Percentiles rank a stretch among this genome's conserved stretches.
These are phyloP conservation scores for Fregetta grallaria DNA, from an alignment of 2,113 vertebrate genomes.

Conservation along the genomic window DNA sequence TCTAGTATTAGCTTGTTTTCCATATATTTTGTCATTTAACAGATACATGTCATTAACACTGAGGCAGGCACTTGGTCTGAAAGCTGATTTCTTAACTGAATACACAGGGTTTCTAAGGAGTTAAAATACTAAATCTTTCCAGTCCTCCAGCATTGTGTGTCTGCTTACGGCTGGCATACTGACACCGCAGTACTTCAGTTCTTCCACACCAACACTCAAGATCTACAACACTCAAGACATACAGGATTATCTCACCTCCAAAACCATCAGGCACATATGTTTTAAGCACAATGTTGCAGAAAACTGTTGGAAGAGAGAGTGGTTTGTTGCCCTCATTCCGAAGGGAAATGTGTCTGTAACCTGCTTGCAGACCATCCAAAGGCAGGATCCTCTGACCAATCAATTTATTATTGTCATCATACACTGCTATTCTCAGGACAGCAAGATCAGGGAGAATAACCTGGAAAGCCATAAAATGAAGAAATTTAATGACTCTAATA, in stretches of 20 bases:
- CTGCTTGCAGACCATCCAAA: constrained; percentile 94
- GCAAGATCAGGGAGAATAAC: constrained; percentile 97
- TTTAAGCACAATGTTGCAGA: constrained; percentile 99
- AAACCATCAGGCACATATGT: constrained; percentile 98
- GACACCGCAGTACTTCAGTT: background rate
- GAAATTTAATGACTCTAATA: background rate
- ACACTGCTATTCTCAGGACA: constrained; percentile 94
- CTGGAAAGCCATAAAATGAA: constrained; percentile 67
- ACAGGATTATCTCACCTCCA: constrained; percentile 82
- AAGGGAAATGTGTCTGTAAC: constrained; percentile 96
- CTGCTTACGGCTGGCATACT: background rate
- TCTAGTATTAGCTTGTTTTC: background rate
- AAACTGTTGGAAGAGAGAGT: constrained; percentile 92
- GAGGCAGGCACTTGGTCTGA: background rate
- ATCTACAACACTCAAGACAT: background rate
- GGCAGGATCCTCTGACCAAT: constrained; percentile 97
- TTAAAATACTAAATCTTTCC: background rate
- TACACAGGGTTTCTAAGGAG: background rate
- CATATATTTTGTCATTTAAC: background rate
- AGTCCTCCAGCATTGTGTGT: background rate
- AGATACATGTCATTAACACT: background rate
- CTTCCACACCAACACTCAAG: background rate
- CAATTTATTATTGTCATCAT: constrained; percentile 95
- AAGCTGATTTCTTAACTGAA: background rate
- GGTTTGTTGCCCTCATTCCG: constrained; percentile 98